These are phyloP conservation scores for Tiphia femorata DNA, from an alignment of 2,888 invertebrate genomes.

Conservation along the genomic window DNA sequence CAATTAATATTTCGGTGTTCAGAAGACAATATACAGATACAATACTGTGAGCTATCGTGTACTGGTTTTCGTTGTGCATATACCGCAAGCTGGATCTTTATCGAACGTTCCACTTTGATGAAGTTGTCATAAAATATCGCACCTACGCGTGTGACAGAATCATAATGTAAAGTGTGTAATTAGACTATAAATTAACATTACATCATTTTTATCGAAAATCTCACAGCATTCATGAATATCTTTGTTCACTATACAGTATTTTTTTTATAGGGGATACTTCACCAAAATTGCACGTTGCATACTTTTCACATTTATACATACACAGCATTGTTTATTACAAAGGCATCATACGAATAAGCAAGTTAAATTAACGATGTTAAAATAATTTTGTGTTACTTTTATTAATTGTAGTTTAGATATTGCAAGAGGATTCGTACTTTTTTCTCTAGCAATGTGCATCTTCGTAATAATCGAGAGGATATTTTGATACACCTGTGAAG, in stretches of 20 bases:
- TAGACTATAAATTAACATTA: slow-evolving; percentile 40
- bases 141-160: slow-evolving; percentile 19
- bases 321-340: slow-evolving; percentile 49
- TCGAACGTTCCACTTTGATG: slow-evolving; percentile 48
- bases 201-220: slow-evolving; percentile 23
- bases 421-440: slow-evolving; percentile 34
- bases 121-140: slow-evolving; percentile 38
- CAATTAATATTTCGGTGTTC: slow-evolving; percentile 41
- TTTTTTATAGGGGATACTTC: slow-evolving; percentile 41
- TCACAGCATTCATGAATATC: slow-evolving; percentile 28
- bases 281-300: slow-evolving; percentile 52
- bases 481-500: slow-evolving; percentile 40
- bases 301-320: slow-evolving; percentile 50
- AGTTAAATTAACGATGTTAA: slow-evolving; percentile 47
- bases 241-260: slow-evolving; percentile 33
- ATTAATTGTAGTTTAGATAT: slow-evolving; percentile 39
- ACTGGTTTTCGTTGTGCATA: slow-evolving; percentile 50
- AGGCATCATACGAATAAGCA: slow-evolving; percentile 50
- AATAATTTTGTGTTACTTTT: slow-evolving; percentile 43
- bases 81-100: slow-evolving; percentile 38
- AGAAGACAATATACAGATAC: slow-evolving; percentile 50
- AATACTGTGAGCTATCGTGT: slow-evolving; percentile 39
- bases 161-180: slow-evolving; percentile 37
- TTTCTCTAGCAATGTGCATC: slow-evolving; percentile 35
- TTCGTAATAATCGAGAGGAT: slow-evolving; percentile 36